Conservation (phyloP, 2,888 invertebrate genomes). For the Epirrita christyi region DNA sequence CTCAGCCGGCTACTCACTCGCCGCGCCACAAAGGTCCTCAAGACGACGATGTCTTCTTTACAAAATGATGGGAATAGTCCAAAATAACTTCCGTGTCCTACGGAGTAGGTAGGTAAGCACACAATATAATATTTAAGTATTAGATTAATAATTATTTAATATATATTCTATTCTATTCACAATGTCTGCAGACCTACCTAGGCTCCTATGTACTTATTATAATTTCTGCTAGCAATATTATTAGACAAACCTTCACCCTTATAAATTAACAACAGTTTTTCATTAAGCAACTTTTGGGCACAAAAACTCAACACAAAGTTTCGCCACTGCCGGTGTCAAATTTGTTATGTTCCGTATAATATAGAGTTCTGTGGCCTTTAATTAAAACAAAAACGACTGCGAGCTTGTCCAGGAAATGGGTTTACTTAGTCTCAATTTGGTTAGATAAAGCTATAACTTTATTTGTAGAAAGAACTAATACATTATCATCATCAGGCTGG, state of each 20-base stretch:
- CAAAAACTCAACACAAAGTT: conserved; percentile 16
- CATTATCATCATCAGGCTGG: too few relatives aligned
- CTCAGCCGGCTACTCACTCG: too few relatives aligned
- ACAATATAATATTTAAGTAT: too few relatives aligned
- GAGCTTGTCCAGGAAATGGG: not conserved
- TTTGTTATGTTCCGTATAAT: conserved; percentile 4
- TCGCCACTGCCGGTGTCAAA: not conserved
- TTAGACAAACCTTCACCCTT: conserved; percentile 5
- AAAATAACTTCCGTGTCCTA: too few relatives aligned
- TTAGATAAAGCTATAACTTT: conserved; percentile 1
- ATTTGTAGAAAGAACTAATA: too few relatives aligned
- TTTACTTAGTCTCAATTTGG: not conserved
- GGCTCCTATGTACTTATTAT: conserved; percentile 7
- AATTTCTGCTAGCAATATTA: conserved; percentile 9
- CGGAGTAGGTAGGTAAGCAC: too few relatives aligned
- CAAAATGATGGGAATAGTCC: too few relatives aligned
- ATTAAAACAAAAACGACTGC: conserved; percentile 20
- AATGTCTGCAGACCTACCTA: too few relatives aligned
- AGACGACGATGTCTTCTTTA: too few relatives aligned
- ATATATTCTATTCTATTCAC: too few relatives aligned
- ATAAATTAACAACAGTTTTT: conserved; percentile 22
- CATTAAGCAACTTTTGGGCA: conserved; percentile 14
- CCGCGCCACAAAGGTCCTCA: too few relatives aligned
- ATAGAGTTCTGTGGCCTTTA: conserved; percentile 12
- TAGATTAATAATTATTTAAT: too few relatives aligned